phyloP scores from a whole-genome alignment of 1,140 invertebrate species.

The Latrodectus geometricus region DNA sequence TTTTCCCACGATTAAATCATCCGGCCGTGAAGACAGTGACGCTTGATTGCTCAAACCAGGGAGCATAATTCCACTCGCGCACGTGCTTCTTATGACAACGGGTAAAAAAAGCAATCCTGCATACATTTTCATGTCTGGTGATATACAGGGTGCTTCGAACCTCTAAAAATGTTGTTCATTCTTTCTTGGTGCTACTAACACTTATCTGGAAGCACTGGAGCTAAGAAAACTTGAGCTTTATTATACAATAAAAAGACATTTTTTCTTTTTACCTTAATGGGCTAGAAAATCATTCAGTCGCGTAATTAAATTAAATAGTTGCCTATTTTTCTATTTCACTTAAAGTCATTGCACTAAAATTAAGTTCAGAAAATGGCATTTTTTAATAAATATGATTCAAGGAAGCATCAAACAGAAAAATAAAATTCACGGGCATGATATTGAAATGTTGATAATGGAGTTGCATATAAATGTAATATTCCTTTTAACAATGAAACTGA shows the following conservation, averaged over 20 bases:
- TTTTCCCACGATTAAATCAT: constrained; percentile 50
- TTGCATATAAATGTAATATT: too few relatives aligned
- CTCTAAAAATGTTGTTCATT: constrained; percentile 32
- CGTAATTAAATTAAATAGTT: neutral
- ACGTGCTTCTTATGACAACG: constrained; percentile 55
- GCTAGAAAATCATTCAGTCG: neutral
- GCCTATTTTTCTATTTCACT: too few relatives aligned
- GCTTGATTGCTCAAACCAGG: constrained; percentile 55
- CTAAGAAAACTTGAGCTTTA: constrained; percentile 13
- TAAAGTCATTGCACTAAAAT: too few relatives aligned
- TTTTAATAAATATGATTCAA: too few relatives aligned
- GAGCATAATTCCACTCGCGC: constrained; percentile 48
- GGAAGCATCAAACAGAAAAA: too few relatives aligned
- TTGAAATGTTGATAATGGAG: too few relatives aligned
- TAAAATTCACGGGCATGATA: too few relatives aligned
- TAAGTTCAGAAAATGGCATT: too few relatives aligned
- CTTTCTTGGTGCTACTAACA: constrained; percentile 44
- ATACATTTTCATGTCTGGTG: constrained; percentile 1
- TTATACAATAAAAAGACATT: neutral
- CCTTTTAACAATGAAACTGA: too few relatives aligned
- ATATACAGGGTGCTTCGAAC: neutral
- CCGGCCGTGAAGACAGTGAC: constrained; percentile 8
- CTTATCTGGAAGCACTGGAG: constrained; percentile 36
- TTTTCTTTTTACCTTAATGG: neutral
- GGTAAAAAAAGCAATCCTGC: constrained; percentile 16